Evolutionary conservation across 2,797 vertebrate genomes (phyloP).

Genomic region (Tympanoctomys barrerae): DNA sequence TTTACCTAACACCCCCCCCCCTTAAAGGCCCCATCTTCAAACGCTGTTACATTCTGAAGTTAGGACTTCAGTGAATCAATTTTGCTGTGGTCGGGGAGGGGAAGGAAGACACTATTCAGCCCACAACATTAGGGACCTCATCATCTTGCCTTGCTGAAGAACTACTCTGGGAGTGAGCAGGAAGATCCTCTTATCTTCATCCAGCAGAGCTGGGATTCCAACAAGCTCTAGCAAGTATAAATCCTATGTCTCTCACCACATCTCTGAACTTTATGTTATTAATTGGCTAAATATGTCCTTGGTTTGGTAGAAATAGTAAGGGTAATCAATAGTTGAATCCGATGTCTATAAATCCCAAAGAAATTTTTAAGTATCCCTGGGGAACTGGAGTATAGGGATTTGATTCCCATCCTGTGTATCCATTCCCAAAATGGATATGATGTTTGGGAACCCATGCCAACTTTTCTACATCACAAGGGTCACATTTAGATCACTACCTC

Average conservation of each 20-base stretch:
- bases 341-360: neutral
- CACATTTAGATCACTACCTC: neutral
- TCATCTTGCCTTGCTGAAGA: neutral
- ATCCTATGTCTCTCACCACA: neutral
- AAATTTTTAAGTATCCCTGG: neutral
- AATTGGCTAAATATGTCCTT: neutral
- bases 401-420: neutral
- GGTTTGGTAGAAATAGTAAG: neutral
- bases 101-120: neutral
- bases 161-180: neutral
- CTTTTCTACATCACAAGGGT: neutral
- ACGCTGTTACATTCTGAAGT: neutral
- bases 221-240: neutral
- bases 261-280: neutral
- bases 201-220: neutral
- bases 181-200: neutral
- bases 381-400: neutral
- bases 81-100: neutral
- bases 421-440: neutral
- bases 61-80: neutral
- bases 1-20: neutral
- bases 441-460: neutral
- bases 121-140: neutral
- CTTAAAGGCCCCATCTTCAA: neutral
- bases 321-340: neutral